These are phyloP conservation scores for Tigriopus californicus DNA, from an alignment of 2,888 invertebrate species.

Conservation along the genomic window DNA sequence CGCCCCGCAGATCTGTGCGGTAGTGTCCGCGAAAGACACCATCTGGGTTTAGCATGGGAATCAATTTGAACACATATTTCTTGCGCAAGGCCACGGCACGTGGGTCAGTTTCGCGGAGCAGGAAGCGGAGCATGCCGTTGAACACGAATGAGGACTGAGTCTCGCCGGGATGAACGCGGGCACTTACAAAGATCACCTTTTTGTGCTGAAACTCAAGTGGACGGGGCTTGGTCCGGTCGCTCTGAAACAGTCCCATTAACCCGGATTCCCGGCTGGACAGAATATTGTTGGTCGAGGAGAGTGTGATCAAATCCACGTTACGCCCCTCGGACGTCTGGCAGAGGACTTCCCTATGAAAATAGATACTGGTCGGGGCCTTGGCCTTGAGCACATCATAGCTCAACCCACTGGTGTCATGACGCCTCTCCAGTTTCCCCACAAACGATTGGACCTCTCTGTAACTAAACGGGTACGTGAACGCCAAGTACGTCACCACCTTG, in stretches of 20 bases:
- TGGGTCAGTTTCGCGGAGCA: slow-evolving; percentile 52
- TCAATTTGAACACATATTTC: slow-evolving; percentile 65
- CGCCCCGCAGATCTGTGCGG: slow-evolving; percentile 64
- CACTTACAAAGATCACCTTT: slow-evolving; percentile 67
- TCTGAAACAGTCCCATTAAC: slow-evolving; percentile 52
- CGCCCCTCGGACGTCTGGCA: slow-evolving; percentile 56
- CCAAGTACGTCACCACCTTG: slow-evolving; percentile 40
- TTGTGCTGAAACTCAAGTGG: slow-evolving; percentile 55
- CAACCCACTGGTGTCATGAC: slow-evolving; percentile 21
- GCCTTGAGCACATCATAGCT: not conserved
- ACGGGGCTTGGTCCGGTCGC: slow-evolving; percentile 37
- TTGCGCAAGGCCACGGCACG: slow-evolving; percentile 51
- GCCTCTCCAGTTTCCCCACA: slow-evolving; percentile 45
- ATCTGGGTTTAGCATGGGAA: slow-evolving; percentile 79
- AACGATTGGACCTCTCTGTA: slow-evolving; percentile 59
- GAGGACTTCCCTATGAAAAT: slow-evolving; percentile 62
- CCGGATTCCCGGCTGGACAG: slow-evolving; percentile 48
- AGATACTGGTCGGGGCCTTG: slow-evolving; percentile 34
- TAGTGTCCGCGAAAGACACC: slow-evolving; percentile 71
- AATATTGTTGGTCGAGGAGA: slow-evolving; percentile 59
- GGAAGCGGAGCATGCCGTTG: slow-evolving; percentile 63
- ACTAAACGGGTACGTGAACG: slow-evolving; percentile 77
- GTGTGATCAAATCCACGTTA: slow-evolving; percentile 59
- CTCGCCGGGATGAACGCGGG: slow-evolving; percentile 79
- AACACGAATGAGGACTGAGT: slow-evolving; percentile 77